These are phyloP conservation scores for Drosophila algonquin DNA, from an alignment of 2,888 invertebrate species.

Conservation along the genomic window DNA sequence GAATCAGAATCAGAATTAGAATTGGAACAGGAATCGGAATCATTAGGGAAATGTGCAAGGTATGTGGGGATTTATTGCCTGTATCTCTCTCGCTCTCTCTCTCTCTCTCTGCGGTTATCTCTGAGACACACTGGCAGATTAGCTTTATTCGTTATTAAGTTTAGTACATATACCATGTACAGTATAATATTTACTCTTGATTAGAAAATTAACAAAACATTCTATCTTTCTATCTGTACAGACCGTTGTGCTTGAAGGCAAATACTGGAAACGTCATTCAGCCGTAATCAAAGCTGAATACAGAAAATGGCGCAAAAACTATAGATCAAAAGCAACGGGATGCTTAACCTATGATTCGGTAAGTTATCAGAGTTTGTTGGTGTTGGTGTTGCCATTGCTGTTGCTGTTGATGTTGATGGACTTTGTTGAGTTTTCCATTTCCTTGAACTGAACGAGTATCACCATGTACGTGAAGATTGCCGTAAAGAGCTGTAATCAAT, in stretches of 20 bases:
- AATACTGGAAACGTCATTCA: conserved; percentile 99
- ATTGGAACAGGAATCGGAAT: not conserved
- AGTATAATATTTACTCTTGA: conserved; percentile 35
- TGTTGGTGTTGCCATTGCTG: not conserved
- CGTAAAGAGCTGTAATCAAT: conserved; percentile 72
- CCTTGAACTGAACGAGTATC: conserved; percentile 81
- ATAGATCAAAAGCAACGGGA: conserved; percentile 90
- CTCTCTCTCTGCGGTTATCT: conserved; percentile 19
- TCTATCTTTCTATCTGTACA: conserved; percentile 81
- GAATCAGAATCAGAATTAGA: not conserved
- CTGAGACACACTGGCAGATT: conserved; percentile 28
- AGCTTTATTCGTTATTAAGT: conserved; percentile 35
- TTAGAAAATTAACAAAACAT: conserved; percentile 23
- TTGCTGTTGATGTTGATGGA: conserved; percentile 34
- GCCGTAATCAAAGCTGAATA: conserved; percentile 99
- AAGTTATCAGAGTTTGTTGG: conserved; percentile 75
- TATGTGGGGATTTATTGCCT: conserved; percentile 9
- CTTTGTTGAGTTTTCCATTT: conserved; percentile 79
- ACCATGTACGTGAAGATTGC: conserved; percentile 81
- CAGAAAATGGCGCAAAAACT: conserved; percentile 96
- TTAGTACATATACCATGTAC: conserved; percentile 15
- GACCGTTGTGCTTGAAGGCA: conserved; percentile 99
- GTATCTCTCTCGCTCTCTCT: not conserved
- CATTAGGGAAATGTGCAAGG: conserved; percentile 20
- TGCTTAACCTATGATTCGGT: conserved; percentile 90